These are phyloP conservation scores for Mormoops blainvillei DNA, from an alignment of 2,113 vertebrate species.

Conservation along the genomic window DNA sequence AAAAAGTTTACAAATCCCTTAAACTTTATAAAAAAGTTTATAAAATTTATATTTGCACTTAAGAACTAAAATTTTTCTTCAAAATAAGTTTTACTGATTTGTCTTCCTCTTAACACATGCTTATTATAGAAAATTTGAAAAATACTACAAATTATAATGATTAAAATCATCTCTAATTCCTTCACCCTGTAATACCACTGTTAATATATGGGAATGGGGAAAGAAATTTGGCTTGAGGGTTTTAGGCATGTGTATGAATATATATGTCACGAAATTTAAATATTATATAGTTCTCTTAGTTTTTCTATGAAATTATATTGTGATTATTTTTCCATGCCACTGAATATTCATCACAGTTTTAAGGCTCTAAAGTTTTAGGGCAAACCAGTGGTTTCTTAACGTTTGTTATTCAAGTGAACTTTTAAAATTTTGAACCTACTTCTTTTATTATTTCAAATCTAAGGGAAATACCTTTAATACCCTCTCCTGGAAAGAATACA, in stretches of 20 bases:
- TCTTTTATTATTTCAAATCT: background rate
- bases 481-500: background rate
- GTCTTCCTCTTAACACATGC: background rate
- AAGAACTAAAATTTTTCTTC: background rate
- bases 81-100: constrained; percentile 17
- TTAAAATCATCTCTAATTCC: constrained; percentile 16
- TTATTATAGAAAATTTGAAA: background rate
- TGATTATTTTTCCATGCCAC: background rate
- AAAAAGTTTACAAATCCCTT: background rate
- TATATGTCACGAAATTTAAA: background rate
- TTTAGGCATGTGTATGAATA: background rate
- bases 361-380: background rate
- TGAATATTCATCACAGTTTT: background rate
- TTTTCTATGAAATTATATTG: background rate
- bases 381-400: background rate
- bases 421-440: constrained; percentile 13
- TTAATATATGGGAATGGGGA: background rate
- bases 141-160: background rate
- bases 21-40: background rate
- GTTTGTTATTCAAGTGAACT: background rate
- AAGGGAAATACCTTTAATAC: background rate
- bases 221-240: background rate
- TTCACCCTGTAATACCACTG: background rate
- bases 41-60: background rate
- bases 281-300: background rate